A percentile compares a stretch with the other conserved stretches of the same genome.
Evolutionary conservation across 2,888 invertebrate genomes (phyloP).

Genomic region (Zele albiditarsus): DNA sequence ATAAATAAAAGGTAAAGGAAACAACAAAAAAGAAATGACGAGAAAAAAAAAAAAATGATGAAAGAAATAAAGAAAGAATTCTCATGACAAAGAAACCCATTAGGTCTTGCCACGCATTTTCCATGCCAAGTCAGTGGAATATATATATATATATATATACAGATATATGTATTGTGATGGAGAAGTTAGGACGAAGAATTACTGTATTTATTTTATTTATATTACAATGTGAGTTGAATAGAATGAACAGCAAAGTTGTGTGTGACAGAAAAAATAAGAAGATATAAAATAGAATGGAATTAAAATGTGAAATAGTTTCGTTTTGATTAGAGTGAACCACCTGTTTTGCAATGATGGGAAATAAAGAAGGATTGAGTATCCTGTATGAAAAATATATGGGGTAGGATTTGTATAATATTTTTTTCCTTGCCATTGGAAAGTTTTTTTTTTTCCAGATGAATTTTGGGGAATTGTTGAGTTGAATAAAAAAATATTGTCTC

Average conservation of each 20-base stretch:
- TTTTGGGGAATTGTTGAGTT: too few relatives aligned
- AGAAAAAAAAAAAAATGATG: slow-evolving; percentile 31
- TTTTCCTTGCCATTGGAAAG: too few relatives aligned
- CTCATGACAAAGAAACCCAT: slow-evolving; percentile 62
- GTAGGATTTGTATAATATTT: too few relatives aligned
- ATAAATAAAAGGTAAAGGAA: neutral
- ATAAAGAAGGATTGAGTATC: too few relatives aligned
- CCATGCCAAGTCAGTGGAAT: slow-evolving; percentile 68
- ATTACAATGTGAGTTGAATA: neutral
- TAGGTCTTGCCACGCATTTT: slow-evolving; percentile 61
- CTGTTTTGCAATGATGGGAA: slow-evolving; percentile 69
- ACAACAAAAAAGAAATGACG: neutral
- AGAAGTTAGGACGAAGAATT: neutral
- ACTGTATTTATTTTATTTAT: neutral
- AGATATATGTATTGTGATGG: neutral
- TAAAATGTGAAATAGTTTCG: neutral
- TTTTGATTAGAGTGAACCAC: slow-evolving; percentile 56
- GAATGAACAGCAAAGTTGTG: slow-evolving; percentile 27
- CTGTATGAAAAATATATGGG: too few relatives aligned
- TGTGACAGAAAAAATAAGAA: slow-evolving; percentile 1
- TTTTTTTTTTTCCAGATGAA: too few relatives aligned
- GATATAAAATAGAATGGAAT: slow-evolving; percentile 39
- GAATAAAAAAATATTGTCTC: slow-evolving; percentile 20
- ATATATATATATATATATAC: too few relatives aligned
- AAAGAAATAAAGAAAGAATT: slow-evolving; percentile 15